These are phyloP conservation scores for Ennomos quercinarius DNA, from an alignment of 2,888 invertebrate species.

Conservation along the genomic window DNA sequence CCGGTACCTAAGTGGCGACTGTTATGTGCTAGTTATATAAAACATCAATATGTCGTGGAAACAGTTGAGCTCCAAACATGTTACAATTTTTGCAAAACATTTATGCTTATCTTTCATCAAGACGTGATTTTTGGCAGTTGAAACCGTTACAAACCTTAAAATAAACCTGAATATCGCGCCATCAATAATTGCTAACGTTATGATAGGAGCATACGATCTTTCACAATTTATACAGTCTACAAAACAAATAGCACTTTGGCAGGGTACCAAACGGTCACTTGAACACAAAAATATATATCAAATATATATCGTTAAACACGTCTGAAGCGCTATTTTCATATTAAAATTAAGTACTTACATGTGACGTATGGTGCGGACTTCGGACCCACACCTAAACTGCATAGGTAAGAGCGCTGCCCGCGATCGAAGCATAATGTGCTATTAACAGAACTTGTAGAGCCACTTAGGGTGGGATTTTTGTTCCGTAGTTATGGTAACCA, in stretches of 20 bases:
- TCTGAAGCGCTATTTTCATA: slow-evolving; percentile 24
- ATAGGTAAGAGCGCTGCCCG: background rate
- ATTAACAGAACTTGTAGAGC: background rate
- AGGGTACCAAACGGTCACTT: slow-evolving; percentile 41
- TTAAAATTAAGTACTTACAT: slow-evolving; percentile 19
- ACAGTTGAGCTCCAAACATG: slow-evolving; percentile 8
- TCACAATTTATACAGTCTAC: slow-evolving; percentile 34
- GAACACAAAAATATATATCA: slow-evolving; percentile 36
- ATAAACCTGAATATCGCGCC: slow-evolving; percentile 26
- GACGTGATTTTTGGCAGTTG: slow-evolving; percentile 15
- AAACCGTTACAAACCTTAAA: slow-evolving; percentile 18
- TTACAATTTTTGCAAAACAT: background rate
- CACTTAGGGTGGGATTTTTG: too few species aligned
- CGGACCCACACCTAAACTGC: background rate
- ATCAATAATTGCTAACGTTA: slow-evolving; percentile 33
- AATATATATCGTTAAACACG: slow-evolving; percentile 24
- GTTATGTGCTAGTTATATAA: slow-evolving; percentile 33
- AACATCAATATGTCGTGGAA: slow-evolving; percentile 2
- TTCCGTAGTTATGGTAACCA: too few species aligned
- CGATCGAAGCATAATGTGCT: background rate
- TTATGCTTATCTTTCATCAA: slow-evolving; percentile 10
- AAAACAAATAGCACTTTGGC: slow-evolving; percentile 42
- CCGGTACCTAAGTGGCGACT: slow-evolving; percentile 21
- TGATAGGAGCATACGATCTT: slow-evolving; percentile 31
- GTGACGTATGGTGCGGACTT: slow-evolving; percentile 2